Evolutionary conservation across 2,888 invertebrate genomes (phyloP).

Genomic region (Drosophila kokeensis): DNA sequence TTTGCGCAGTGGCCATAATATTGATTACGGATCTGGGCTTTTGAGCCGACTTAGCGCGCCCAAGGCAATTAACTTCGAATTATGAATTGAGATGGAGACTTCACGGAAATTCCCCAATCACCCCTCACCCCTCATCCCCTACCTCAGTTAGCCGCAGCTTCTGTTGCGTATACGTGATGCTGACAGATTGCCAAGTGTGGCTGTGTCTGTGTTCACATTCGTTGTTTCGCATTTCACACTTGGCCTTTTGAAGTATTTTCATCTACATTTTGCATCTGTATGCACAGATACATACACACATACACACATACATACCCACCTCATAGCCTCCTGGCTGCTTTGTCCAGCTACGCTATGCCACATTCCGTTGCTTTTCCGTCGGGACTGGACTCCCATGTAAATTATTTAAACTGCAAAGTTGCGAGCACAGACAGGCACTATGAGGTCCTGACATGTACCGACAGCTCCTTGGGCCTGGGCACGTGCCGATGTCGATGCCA

Average conservation of each 20-base stretch:
- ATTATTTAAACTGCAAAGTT: constrained; percentile 53
- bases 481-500: constrained; percentile 21
- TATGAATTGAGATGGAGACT: constrained; percentile 40
- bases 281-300: not conserved
- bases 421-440: constrained; percentile 16
- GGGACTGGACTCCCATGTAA: constrained; percentile 38
- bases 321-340: not conserved
- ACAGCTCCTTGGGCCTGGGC: constrained; percentile 9
- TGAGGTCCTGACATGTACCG: constrained; percentile 8
- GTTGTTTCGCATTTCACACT: constrained; percentile 41
- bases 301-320: not conserved
- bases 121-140: not conserved
- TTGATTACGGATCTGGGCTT: constrained; percentile 59
- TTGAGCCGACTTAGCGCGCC: constrained; percentile 49
- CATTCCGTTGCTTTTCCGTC: constrained; percentile 11
- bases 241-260: constrained; percentile 24
- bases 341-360: constrained; percentile 17
- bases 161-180: constrained; percentile 23
- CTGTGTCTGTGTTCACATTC: constrained; percentile 26
- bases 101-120: not conserved
- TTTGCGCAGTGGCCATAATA: constrained; percentile 57
- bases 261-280: constrained; percentile 15
- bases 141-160: not conserved
- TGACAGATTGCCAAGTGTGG: constrained; percentile 39
- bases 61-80: constrained; percentile 67